Base-by-base conservation (phyloP, 2,113 vertebrate species). In the Motacilla alba region DNA sequence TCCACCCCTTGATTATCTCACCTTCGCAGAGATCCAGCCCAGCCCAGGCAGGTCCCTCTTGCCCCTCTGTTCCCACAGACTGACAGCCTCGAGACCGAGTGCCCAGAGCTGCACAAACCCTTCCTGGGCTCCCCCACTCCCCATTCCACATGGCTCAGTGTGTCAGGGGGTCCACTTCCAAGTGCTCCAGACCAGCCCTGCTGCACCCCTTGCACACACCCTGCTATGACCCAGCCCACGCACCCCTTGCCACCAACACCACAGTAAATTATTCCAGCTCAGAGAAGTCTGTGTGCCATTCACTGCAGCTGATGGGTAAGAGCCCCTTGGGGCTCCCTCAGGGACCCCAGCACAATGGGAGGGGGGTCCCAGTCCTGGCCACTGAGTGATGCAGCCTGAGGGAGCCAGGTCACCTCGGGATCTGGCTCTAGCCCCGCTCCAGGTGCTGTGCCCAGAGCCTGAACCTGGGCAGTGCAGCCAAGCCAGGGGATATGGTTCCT, bases 211-310 rank as follows among this genome's bases (percentile, higher is more conserved):
- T 1, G 2, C 12, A 4, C 15, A 6, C 4, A 24, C 30, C 31
- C 44, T 6, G 2, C 16, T 33, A 47, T 14, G 49, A 20, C 41
- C 21, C 41, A 50, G 28, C 56, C 53, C 82, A 33, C 8, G 13
- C 55, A 41, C 23, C 44, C 16, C 44, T 17, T 2, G 2, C 12
- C 58, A 31, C 10, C 56, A 82, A 37, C 53, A 60, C 13, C 11
- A 7, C 46, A 94, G 90, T 95, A 97, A 96, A 96, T 92, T 92
- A 94, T 93, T 76, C 68, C 4, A 5, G 18, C 22, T 73, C 9
- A 1, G 46, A 94, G 55, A 83, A 80, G 10, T 52, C 35, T 80
- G 43, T 66, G 68, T 86, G 73, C 2, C 1, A 28, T 24, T 94
- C 52, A 27, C 82, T 87, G 55, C 53, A 27, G 19, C 70, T 89